Evolutionary conservation across 2,113 vertebrate genomes (phyloP), one percentile per base, ranked within the genome.

Genomic region (Ceyx cyanopectus): DNA sequence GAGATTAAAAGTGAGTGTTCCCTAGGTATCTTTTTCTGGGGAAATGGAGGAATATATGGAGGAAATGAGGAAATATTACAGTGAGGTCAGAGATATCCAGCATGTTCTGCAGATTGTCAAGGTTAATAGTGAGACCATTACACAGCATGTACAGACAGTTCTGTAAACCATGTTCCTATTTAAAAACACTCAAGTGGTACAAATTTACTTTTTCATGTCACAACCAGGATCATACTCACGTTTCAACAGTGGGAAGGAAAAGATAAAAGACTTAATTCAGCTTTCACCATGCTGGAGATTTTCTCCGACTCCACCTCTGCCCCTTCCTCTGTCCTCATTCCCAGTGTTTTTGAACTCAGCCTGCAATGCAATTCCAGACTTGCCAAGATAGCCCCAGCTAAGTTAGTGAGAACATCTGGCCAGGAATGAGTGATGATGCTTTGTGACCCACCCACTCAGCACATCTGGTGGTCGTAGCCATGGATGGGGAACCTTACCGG

Each of bases 341-440:
- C 32, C 81, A 60, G 65, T 88, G 77, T 43, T 92, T 91, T 87
- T 87, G 87, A 53, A 83, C 87, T 75, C 76, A 82, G 60, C 92
- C 70, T 81, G 70, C 91, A 66, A 48, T 92, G 82, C 93, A 45
- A 91, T 83, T 91, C 82, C 61, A 65, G 53, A 78, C 83, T 83
- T 89, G 90, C 85, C 85, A 89, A 92, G 17, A 15, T 66, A 69
- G 58, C 85, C 84, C 89, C 74, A 65, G 27, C 83, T 66, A 69
- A 81, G 89, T 86, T 91, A 84, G 68, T 89, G 63, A 78, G 95
- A 96, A 76, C 85, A 95, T 93, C 95, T 96, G 94, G 90, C 37
- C 23, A 58, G 76, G 46, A 79, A 65, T 73, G 81, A 87, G 43
- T 50, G 78, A 69, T 32, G 73, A 16, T 69, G 72, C 46, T 85